Evolutionary conservation across 2,113 vertebrate species (phyloP), one percentile per base, ranked within the genome.

Genomic region (Ptyas mucosa): DNA sequence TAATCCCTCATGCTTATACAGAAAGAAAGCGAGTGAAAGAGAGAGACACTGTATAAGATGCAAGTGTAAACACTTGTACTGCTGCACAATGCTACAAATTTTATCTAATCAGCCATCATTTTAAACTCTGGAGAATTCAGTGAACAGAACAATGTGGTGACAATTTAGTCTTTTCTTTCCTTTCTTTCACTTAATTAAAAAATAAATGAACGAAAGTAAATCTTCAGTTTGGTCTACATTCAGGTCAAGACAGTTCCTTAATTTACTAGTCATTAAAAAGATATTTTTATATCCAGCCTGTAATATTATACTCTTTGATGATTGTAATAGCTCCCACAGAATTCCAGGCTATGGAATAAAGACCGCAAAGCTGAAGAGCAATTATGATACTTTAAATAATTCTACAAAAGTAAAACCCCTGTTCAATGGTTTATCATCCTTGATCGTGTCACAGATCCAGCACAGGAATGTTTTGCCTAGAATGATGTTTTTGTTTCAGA

Each of bases 371-470:
- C 97, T 95, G 96, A 98, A 97, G 97, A 97, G 97, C 98, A 98
- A 99, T 99, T 99, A 98, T 97, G 97, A 98, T 98, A 98, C 98
- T 98, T 99, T 98, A 98, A 98, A 98, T 98, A 99, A 99, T 99
- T 98, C 97, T 97, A 98, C 98, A 98, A 98, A 98, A 98, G 98
- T 98, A 98, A 98, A 98, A 98, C 97, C 96, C 96, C 97, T 97
- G 98, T 98, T 98, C 98, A 98, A 98, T 98, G 98, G 98, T 98
- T 98, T 97, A 98, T 97, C 96, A 97, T 96, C 97, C 98, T 98
- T 97, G 97, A 98, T 98, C 97, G 98, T 98, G 96, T 98, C 98
- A 98, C 97, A 97, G 97, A 97, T 97, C 97, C 97, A 81, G 75
- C 75, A 43, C 34, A 81, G 75, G 34, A 81, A 81, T 81, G 34